Percentiles rank a stretch among this genome's conserved stretches.
These are phyloP conservation scores for Hippoglossus stenolepis DNA, from an alignment of 2,113 vertebrate species.

Conservation along the genomic window DNA sequence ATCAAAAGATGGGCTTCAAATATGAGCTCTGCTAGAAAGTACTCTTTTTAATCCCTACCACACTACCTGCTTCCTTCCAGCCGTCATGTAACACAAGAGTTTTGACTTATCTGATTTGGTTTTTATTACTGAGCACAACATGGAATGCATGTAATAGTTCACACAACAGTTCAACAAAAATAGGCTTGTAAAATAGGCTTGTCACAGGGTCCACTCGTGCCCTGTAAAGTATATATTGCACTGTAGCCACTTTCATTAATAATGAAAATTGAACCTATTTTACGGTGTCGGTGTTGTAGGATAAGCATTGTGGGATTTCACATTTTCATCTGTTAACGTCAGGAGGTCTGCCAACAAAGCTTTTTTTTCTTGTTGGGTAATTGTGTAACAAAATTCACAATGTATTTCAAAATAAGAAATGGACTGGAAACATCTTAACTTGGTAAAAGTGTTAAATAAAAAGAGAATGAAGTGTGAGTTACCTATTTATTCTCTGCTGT, in stretches of 20 bases:
- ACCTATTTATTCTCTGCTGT: too few relatives aligned
- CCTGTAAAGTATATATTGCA: not conserved
- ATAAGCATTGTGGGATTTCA: not conserved
- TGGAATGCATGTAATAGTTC: not conserved
- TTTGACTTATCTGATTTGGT: not conserved
- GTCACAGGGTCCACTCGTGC: too few relatives aligned
- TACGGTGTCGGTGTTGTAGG: not conserved
- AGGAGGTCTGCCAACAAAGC: not conserved
- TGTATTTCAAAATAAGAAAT: not conserved
- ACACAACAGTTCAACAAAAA: too few relatives aligned
- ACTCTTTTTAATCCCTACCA: slow-evolving; percentile 4
- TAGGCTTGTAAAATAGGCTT: not conserved
- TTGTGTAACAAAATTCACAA: not conserved
- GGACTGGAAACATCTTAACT: too few relatives aligned
- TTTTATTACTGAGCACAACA: not conserved
- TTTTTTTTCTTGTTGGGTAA: too few relatives aligned
- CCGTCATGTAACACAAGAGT: not conserved
- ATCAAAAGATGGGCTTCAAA: slow-evolving; percentile 9
- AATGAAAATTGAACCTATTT: not conserved
- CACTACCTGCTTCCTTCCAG: not conserved
- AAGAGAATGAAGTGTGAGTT: too few relatives aligned
- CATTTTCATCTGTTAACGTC: not conserved
- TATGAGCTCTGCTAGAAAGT: slow-evolving; percentile 17
- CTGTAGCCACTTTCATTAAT: not conserved
- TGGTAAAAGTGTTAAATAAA: too few relatives aligned